phyloP scores from a whole-genome alignment of 2,113 vertebrate species.

The Ellobius talpinus region DNA sequence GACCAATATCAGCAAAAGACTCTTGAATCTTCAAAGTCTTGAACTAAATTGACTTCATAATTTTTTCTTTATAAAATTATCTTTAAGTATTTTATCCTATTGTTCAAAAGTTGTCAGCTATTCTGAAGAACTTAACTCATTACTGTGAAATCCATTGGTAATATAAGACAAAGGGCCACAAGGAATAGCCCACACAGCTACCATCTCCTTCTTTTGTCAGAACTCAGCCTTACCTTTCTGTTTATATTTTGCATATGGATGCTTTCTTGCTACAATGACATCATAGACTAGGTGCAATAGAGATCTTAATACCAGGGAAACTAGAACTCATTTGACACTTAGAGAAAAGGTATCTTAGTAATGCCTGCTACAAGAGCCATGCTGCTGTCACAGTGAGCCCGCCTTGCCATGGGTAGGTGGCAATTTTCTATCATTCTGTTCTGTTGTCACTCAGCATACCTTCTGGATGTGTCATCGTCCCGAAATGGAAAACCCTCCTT shows the following conservation, averaged over 20 bases:
- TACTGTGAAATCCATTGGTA: background rate
- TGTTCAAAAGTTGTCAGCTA: background rate
- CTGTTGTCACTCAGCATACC: background rate
- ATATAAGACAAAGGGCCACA: background rate
- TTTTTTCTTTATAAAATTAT: background rate
- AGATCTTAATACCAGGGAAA: background rate
- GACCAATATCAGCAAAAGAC: no score
- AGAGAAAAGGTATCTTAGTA: background rate
- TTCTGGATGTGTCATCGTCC: background rate
- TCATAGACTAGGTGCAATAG: background rate
- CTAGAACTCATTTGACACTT: background rate
- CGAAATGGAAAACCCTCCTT: background rate
- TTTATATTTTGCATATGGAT: background rate
- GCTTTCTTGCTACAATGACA: background rate
- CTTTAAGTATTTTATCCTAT: background rate
- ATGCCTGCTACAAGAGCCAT: background rate
- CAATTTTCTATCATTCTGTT: background rate
- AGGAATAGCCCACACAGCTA: background rate
- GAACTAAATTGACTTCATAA: background rate
- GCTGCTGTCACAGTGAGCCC: background rate
- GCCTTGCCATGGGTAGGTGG: no score
- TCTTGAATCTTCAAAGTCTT: no score
- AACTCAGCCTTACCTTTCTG: background rate
- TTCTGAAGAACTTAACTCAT: background rate
- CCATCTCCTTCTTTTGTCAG: background rate